phyloP scores from a whole-genome alignment of 2,113 vertebrate genomes.

The Cichladusa arquata region DNA sequence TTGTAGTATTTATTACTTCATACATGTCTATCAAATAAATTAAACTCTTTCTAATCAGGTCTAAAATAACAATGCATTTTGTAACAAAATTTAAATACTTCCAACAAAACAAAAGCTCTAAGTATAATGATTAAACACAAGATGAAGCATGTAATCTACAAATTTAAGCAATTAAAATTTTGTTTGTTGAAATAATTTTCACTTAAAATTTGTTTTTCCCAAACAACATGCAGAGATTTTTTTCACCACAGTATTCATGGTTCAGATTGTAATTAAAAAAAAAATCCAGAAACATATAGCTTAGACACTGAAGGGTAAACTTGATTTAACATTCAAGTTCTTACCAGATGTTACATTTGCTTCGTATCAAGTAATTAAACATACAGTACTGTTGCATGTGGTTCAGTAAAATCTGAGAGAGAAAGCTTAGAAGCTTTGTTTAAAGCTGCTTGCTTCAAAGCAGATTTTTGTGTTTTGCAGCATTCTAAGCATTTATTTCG shows the following conservation, averaged over 20 bases:
- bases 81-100: not conserved
- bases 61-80: not conserved
- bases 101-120: not conserved
- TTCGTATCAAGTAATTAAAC: conserved; percentile 61
- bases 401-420: conserved; percentile 49
- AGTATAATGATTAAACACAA: not conserved
- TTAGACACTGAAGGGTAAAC: conserved; percentile 35
- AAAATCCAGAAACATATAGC: not conserved
- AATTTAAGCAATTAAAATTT: not conserved
- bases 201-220: not conserved
- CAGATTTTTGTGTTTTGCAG: conserved; percentile 47
- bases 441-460: conserved; percentile 66
- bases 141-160: not conserved
- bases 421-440: conserved; percentile 58
- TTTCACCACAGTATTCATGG: not conserved
- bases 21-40: not conserved
- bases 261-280: not conserved
- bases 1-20: not conserved
- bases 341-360: conserved; percentile 61
- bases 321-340: conserved; percentile 38
- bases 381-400: conserved; percentile 11
- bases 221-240: not conserved
- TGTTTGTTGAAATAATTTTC: not conserved
- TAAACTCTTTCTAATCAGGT: not conserved
- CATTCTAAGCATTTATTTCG: conserved; percentile 26